phyloP scores from a whole-genome alignment of 2,113 vertebrate species.

The Atlantisia rogersi region DNA sequence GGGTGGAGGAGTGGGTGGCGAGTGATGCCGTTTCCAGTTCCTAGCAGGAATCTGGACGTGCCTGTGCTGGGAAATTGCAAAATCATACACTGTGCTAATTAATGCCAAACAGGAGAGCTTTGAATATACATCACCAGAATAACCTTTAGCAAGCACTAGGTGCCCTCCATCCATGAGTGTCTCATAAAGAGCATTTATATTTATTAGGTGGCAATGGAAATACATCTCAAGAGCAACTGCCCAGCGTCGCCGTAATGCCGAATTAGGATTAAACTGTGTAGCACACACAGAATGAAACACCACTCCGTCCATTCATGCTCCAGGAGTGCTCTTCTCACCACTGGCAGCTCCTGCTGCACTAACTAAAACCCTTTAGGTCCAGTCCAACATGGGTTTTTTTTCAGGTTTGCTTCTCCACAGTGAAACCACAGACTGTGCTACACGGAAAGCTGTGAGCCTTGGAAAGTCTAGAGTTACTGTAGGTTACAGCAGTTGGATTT shows the following conservation, averaged over 20 bases:
- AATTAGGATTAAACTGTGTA: background rate
- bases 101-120: conserved; percentile 47
- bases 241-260: background rate
- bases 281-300: background rate
- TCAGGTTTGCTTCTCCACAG: conserved; percentile 37
- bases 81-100: conserved; percentile 49
- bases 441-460: conserved; percentile 22
- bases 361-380: conserved; percentile 33
- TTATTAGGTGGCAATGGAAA: conserved; percentile 28
- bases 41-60: conserved; percentile 49
- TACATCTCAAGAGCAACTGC: background rate
- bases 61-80: conserved; percentile 61
- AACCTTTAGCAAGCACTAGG: conserved; percentile 31
- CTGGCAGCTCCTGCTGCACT: conserved; percentile 43
- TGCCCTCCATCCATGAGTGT: conserved; percentile 3
- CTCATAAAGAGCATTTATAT: conserved; percentile 15
- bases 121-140: conserved; percentile 18
- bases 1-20: conserved; percentile 27
- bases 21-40: conserved; percentile 33
- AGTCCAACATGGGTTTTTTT: background rate
- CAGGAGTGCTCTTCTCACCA: conserved; percentile 25
- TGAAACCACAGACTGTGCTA: conserved; percentile 1
- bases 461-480: conserved; percentile 50
- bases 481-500: conserved; percentile 49
- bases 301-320: conserved; percentile 4